These are phyloP conservation scores for Elaphurus davidianus DNA, from an alignment of 2,113 vertebrate species.

Conservation along the genomic window DNA sequence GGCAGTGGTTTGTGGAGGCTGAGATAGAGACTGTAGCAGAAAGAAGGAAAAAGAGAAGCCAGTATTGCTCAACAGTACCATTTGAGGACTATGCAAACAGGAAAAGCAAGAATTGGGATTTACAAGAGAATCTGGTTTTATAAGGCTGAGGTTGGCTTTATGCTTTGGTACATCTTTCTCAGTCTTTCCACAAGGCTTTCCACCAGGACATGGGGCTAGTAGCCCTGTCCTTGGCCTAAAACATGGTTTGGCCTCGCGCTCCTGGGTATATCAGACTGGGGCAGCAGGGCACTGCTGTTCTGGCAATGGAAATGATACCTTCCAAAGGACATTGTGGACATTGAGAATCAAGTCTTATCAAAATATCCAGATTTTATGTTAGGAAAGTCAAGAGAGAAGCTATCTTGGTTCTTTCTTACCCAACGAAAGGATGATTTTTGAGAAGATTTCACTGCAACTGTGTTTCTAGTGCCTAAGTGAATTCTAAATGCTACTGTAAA, in stretches of 20 bases:
- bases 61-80: neutral
- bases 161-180: neutral
- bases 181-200: neutral
- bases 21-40: neutral
- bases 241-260: neutral
- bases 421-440: conserved; percentile 36
- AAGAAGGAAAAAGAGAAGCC: neutral
- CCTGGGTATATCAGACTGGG: neutral
- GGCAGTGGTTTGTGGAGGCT: neutral
- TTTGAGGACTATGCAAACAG: neutral
- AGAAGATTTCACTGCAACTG: neutral
- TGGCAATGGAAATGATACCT: neutral
- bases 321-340: neutral
- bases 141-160: neutral
- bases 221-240: neutral
- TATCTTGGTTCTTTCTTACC: neutral
- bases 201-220: neutral
- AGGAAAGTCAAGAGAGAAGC: neutral
- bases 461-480: conserved; percentile 61
- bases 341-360: neutral
- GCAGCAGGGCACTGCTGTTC: neutral
- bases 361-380: neutral
- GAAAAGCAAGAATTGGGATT: neutral
- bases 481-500: conserved; percentile 69
- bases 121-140: neutral